Conservation (phyloP, 2,888 invertebrate genomes). For the Perizoma flavofasciatum region DNA sequence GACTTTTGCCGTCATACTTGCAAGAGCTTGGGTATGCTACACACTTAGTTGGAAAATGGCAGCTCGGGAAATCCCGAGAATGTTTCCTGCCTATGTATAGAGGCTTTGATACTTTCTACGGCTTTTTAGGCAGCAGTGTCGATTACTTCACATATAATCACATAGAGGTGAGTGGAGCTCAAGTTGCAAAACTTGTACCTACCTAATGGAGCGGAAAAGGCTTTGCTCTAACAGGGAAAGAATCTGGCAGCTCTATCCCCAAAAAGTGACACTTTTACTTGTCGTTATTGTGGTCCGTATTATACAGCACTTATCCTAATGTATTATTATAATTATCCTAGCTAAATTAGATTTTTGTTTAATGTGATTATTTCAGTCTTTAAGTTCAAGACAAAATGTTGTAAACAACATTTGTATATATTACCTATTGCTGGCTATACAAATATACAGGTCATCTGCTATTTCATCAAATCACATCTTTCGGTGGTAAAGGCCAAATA, state of each 20-base stretch:
- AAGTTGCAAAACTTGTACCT: constrained; percentile 5
- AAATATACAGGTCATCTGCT: neutral
- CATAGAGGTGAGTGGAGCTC: constrained; percentile 48
- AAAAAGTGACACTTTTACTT: too few species aligned
- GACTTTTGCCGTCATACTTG: constrained; percentile 87
- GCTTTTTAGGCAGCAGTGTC: constrained; percentile 90
- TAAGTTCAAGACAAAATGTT: too few species aligned
- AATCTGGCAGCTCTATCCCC: too few species aligned
- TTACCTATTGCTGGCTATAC: neutral
- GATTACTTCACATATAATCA: constrained; percentile 89
- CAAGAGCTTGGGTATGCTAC: constrained; percentile 90
- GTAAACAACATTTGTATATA: too few species aligned
- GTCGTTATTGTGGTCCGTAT: too few species aligned
- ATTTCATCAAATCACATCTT: too few species aligned
- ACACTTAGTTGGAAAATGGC: constrained; percentile 94
- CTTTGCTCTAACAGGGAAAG: constrained; percentile 16
- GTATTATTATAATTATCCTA: too few species aligned
- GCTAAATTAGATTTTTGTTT: too few species aligned
- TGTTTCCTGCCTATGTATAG: constrained; percentile 88
- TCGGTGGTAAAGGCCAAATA: too few species aligned
- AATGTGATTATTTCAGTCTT: too few species aligned
- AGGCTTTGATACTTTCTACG: constrained; percentile 92
- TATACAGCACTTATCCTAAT: too few species aligned
- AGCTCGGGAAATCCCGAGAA: constrained; percentile 89
- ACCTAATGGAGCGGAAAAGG: constrained; percentile 22